phyloP scores from a whole-genome alignment of 2,888 invertebrate genomes.

The Pycnomerus fuliginosus region DNA sequence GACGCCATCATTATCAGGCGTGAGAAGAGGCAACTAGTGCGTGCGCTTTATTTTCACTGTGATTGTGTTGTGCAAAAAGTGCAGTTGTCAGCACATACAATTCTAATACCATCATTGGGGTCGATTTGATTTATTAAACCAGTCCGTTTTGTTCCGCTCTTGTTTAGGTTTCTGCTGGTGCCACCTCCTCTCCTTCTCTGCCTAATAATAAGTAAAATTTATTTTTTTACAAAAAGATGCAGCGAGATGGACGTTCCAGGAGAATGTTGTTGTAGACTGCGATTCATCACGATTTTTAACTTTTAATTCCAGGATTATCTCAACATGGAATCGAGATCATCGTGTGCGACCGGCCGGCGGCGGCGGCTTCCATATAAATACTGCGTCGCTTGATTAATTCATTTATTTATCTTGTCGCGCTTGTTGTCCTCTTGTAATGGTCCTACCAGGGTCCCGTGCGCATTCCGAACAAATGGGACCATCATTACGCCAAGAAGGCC shows the following conservation, averaged over 20 bases:
- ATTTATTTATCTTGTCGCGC: slow-evolving; percentile 40
- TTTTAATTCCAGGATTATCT: too few relatives aligned
- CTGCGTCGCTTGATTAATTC: slow-evolving; percentile 38
- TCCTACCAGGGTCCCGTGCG: slow-evolving; percentile 23
- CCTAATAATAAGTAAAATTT: too few relatives aligned
- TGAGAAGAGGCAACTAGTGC: slow-evolving; percentile 44
- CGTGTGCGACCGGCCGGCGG: slow-evolving; percentile 30
- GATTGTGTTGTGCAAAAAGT: slow-evolving; percentile 28
- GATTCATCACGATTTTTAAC: too few relatives aligned
- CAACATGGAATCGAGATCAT: slow-evolving; percentile 13
- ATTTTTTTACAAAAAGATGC: too few relatives aligned
- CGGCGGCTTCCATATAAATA: slow-evolving; percentile 40
- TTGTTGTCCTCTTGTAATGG: slow-evolving; percentile 31
- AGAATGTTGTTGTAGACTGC: too few relatives aligned
- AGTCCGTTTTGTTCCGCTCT: too few relatives aligned
- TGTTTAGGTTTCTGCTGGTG: too few relatives aligned
- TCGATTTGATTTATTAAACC: slow-evolving; percentile 29
- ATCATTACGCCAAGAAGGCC: slow-evolving; percentile 35
- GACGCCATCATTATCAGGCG: slow-evolving; percentile 53
- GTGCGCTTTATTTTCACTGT: slow-evolving; percentile 15
- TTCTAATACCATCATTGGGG: slow-evolving; percentile 18
- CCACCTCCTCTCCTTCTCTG: too few relatives aligned
- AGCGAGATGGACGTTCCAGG: too few relatives aligned
- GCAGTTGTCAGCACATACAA: slow-evolving; percentile 29
- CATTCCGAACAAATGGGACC: slow-evolving; percentile 42